These are phyloP conservation scores for Cheilosia urbana DNA, from an alignment of 2,888 invertebrate genomes.

Conservation along the genomic window DNA sequence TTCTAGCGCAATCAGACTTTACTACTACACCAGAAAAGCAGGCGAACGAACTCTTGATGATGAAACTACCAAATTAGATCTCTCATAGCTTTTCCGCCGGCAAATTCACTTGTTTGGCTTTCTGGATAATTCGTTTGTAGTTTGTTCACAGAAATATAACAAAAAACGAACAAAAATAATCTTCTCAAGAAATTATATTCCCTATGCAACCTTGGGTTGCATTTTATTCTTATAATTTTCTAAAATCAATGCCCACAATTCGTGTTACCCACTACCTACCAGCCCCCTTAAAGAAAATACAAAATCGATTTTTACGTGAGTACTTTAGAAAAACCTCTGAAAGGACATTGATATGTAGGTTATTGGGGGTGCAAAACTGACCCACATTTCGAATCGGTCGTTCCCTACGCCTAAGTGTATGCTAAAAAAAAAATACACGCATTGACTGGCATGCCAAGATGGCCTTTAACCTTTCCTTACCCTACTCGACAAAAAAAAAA, in stretches of 20 bases:
- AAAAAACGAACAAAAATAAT: slow-evolving; percentile 3
- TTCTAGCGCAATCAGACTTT: no score
- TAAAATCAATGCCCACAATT: slow-evolving; percentile 24
- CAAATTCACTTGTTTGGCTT: slow-evolving; percentile 1
- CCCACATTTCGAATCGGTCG: slow-evolving; percentile 51
- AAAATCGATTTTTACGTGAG: slow-evolving; percentile 68
- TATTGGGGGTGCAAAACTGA: slow-evolving; percentile 66
- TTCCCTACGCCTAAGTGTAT: slow-evolving; percentile 23
- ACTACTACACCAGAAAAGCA: no score
- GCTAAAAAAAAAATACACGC: slow-evolving; percentile 48
- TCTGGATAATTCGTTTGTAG: neutral
- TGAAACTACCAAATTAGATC: no score
- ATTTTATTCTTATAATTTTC: slow-evolving; percentile 38
- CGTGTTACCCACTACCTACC: slow-evolving; percentile 16
- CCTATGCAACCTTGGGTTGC: slow-evolving; percentile 33
- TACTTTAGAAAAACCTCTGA: slow-evolving; percentile 50
- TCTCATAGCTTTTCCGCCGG: neutral
- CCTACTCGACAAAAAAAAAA: slow-evolving; percentile 10
- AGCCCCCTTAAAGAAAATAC: slow-evolving; percentile 12
- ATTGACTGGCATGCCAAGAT: slow-evolving; percentile 49
- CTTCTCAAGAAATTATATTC: slow-evolving; percentile 21
- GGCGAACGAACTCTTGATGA: no score
- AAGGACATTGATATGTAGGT: slow-evolving; percentile 68
- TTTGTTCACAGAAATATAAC: no score
- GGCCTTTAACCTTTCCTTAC: slow-evolving; percentile 62